A percentile compares a stretch with the other conserved stretches of the same genome.
Evolutionary conservation across 2,888 invertebrate species (phyloP).

Genomic region (Escarpia spicata): DNA sequence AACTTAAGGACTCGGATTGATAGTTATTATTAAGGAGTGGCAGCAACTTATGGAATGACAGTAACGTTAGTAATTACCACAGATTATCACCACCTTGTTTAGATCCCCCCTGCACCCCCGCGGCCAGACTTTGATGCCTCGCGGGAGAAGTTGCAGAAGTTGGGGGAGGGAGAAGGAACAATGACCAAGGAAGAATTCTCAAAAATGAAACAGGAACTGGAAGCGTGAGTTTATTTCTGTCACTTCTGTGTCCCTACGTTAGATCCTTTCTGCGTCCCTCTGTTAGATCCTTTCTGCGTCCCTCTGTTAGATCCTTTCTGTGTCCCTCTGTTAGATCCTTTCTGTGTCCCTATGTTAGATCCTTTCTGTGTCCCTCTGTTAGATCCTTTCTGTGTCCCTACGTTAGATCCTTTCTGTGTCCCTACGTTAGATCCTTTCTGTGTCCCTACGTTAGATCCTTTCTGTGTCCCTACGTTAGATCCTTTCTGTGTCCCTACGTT

Average conservation of each 20-base stretch:
- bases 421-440: too few relatives aligned
- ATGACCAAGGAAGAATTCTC: conserved; percentile 98
- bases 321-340: too few relatives aligned
- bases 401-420: too few relatives aligned
- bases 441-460: too few relatives aligned
- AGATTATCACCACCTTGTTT: conserved; percentile 25
- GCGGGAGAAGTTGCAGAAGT: conserved; percentile 93
- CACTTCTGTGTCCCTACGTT: background rate
- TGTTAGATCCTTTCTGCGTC: too few relatives aligned
- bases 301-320: too few relatives aligned
- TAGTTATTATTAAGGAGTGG: background rate
- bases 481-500: too few relatives aligned
- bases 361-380: too few relatives aligned
- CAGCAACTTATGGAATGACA: background rate
- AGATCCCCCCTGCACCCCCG: conserved; percentile 73
- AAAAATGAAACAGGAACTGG: conserved; percentile 99
- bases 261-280: too few relatives aligned
- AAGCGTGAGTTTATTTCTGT: conserved; percentile 79
- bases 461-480: background rate
- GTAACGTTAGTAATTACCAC: background rate
- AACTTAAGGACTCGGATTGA: too few relatives aligned
- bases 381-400: too few relatives aligned
- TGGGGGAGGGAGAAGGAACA: conserved; percentile 98
- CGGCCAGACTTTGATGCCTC: conserved; percentile 99
- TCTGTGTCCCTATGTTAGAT: background rate